Base-by-base conservation (phyloP, 2,888 invertebrate species). In the Apamea crenata region DNA sequence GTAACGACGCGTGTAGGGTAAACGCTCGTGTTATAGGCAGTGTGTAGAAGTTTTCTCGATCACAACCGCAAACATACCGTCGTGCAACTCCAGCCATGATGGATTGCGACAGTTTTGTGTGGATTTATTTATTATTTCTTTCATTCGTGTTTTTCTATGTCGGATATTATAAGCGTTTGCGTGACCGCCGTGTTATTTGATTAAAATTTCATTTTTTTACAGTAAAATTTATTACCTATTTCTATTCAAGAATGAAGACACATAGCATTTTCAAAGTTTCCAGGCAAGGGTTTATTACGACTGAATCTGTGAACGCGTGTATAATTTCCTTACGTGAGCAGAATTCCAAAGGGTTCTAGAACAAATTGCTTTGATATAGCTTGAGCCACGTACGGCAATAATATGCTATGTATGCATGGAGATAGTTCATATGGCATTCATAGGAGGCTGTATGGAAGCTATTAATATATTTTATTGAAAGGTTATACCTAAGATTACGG, bases 21-120 rank as follows among this genome's bases (percentile, higher is more conserved):
- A 85, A 80, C 40, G 83, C n/a, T 84, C 79, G 25, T 72, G 73
- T 88, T 80, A 68, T 72, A 77, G 75, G 80, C 70, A 56, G 53
- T 87, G 82, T 87, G 89, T 85, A 80, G 76, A 88, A 90, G 84
- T 89, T 92, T 92, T 89, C 88, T 86, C 82, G 87, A 90, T 89
- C 86, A 85, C 82, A 76, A 87, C 90, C 90, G 80, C 91, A 90
- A 90, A 90, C 90, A 88, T 78, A 85, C 72, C 77, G 85, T 83
- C 83, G 87, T 87, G 90, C 88, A 87, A 87, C 87, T 88, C 84
- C 80, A 21, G 66, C 83, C 72, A 87, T 91, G 93, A 93, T 93
- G 86, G 89, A 93, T 93, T 84, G 88, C 81, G 92, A 91, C 93
- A 91, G 91, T 90, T 92, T 88, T 84, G 82, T 83, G 74, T 82